These are phyloP conservation scores for Urocitellus parryii DNA, from an alignment of 2,113 vertebrate genomes.

Conservation along the genomic window DNA sequence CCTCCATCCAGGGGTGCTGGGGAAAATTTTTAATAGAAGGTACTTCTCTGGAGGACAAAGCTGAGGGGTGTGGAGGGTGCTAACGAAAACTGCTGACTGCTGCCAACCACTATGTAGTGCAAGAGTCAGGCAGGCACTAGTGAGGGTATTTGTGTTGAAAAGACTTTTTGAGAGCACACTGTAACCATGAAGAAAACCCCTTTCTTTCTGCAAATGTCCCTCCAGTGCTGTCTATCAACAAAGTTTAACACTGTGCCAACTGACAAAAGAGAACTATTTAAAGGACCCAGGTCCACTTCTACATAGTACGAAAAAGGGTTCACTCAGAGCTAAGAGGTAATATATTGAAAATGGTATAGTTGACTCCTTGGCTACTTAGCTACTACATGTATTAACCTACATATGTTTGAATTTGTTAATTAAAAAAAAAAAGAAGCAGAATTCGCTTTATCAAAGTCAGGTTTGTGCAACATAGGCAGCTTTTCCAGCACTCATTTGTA, in stretches of 20 bases:
- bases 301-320: neutral
- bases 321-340: neutral
- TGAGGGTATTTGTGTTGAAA: neutral
- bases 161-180: neutral
- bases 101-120: neutral
- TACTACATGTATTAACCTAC: neutral
- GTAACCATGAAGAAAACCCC: neutral
- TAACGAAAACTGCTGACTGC: neutral
- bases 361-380: neutral
- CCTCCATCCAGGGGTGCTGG: neutral
- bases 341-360: neutral
- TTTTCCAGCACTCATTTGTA: neutral
- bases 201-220: neutral
- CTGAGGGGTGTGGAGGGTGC: neutral
- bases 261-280: neutral
- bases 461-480: neutral
- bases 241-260: neutral
- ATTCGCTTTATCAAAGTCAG: neutral
- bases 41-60: neutral
- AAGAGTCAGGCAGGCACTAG: neutral
- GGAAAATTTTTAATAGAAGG: neutral
- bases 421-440: neutral
- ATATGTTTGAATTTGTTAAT: neutral
- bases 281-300: neutral
- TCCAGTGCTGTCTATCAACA: neutral